These are phyloP conservation scores for Xiphophorus hellerii DNA, from an alignment of 2,113 vertebrate genomes.

Conservation along the genomic window DNA sequence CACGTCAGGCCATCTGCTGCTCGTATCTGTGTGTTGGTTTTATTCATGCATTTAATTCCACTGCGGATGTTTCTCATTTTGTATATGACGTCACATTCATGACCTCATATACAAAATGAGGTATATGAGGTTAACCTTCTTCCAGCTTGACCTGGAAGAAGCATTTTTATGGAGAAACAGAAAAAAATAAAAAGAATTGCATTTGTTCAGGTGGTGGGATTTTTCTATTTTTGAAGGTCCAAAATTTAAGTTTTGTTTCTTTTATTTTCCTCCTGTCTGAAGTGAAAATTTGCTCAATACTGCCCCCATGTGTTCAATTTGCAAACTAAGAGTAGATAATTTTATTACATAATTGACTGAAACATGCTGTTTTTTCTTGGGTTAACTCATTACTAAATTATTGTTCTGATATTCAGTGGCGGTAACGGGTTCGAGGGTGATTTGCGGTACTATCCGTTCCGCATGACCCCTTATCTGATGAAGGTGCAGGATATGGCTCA, in stretches of 20 bases:
- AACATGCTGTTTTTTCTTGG: background rate
- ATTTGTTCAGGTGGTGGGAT: background rate
- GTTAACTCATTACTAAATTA: background rate
- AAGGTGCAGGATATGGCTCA: constrained; percentile 84
- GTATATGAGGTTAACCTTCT: constrained; percentile 19
- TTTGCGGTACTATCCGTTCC: constrained; percentile 89
- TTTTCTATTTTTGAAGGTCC: background rate
- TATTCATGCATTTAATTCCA: constrained; percentile 57
- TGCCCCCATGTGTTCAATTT: constrained; percentile 42
- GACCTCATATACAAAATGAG: too few relatives aligned
- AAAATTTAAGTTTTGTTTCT: background rate
- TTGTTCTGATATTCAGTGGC: constrained; percentile 68
- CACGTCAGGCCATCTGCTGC: constrained; percentile 58
- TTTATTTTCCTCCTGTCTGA: background rate
- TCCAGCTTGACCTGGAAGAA: constrained; percentile 9
- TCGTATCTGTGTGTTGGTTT: constrained; percentile 16
- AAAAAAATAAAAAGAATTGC: background rate
- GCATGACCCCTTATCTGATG: constrained; percentile 94
- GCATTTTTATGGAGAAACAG: constrained; percentile 12
- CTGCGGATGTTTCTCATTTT: constrained; percentile 42
- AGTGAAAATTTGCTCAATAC: constrained; percentile 5
- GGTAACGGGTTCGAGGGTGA: constrained; percentile 81
- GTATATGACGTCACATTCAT: constrained; percentile 52
- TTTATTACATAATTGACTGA: background rate
- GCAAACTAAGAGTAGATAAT: background rate